Percentiles rank a stretch among this genome's conserved stretches.
Conservation (phyloP, 2,797 vertebrate species). For the Diglossa cyanea region DNA sequence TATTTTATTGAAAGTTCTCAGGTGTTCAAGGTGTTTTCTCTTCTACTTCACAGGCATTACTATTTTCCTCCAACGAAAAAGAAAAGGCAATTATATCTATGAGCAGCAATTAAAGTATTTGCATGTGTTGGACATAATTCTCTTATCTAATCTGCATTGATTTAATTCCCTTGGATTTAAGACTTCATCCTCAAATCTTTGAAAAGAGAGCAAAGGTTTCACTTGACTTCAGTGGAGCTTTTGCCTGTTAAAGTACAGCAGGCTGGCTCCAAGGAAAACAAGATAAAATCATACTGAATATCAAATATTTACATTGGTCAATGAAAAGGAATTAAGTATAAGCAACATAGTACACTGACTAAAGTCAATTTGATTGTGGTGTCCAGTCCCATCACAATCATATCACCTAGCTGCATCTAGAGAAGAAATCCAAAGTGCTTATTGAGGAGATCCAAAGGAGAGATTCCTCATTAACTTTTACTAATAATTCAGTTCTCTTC, state of each 20-base stretch:
- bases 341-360: background rate
- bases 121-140: background rate
- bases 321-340: constrained; percentile 9
- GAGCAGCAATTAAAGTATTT: background rate
- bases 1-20: background rate
- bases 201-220: background rate
- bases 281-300: background rate
- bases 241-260: background rate
- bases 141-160: background rate
- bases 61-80: background rate
- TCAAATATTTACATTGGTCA: constrained; percentile 3
- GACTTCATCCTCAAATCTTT: background rate
- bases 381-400: background rate
- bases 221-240: background rate
- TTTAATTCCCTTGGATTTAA: background rate
- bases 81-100: background rate
- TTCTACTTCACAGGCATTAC: background rate
- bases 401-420: background rate
- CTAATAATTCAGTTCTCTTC: background rate
- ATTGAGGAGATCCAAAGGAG: background rate
- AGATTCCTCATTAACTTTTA: background rate
- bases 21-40: background rate
- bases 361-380: background rate
- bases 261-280: background rate
- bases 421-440: background rate